These are phyloP conservation scores for Parthenolecanium corni DNA, from an alignment of 2,888 invertebrate species.

Conservation along the genomic window DNA sequence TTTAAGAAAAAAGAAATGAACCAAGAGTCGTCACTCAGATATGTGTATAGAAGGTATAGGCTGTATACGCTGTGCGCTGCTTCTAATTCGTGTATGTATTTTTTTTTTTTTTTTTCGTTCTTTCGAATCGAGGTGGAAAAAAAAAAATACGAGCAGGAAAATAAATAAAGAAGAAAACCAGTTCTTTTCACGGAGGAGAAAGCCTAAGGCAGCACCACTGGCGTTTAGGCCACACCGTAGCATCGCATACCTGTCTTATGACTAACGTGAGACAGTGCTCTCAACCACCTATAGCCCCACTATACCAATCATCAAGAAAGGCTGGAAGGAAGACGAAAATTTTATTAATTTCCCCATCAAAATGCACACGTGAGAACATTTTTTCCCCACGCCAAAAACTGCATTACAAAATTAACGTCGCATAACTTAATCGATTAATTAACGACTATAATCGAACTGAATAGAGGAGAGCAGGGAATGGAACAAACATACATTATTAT, in stretches of 20 bases:
- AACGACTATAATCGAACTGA: no score
- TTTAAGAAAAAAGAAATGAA: no score
- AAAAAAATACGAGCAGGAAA: background rate
- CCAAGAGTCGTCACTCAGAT: no score
- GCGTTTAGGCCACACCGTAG: constrained; percentile 5
- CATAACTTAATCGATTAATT: no score
- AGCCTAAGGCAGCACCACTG: constrained; percentile 13
- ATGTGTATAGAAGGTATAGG: background rate
- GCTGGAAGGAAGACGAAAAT: background rate
- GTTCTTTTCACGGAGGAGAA: background rate
- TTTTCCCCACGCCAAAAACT: no score
- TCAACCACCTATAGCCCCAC: background rate
- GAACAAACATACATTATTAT: no score
- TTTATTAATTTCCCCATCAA: no score
- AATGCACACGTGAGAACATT: no score
- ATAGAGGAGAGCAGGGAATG: no score
- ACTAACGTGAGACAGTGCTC: constrained; percentile 12
- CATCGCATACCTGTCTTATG: constrained; percentile 12
- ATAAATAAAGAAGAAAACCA: constrained; percentile 8
- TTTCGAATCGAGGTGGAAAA: background rate
- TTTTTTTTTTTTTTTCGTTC: background rate
- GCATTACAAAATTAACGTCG: no score
- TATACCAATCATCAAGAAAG: background rate
- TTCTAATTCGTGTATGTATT: background rate
- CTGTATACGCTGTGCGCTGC: background rate